Evolutionary conservation across 1,140 invertebrate species (phyloP).

Genomic region (Manduca sexta): DNA sequence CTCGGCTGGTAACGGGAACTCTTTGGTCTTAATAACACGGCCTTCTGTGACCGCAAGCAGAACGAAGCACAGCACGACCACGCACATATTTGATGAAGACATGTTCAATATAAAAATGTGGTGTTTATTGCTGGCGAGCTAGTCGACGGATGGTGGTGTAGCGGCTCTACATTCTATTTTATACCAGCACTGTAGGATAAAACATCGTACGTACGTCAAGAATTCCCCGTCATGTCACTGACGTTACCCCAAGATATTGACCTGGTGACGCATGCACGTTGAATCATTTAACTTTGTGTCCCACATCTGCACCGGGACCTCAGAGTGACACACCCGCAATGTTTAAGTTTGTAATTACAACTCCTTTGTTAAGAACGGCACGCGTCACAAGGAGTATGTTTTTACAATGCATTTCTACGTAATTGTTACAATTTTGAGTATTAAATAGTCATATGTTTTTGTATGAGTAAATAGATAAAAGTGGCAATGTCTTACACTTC

Average conservation of each 20-base stretch:
- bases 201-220: too few species aligned
- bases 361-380: too few species aligned
- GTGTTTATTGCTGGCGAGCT: not conserved
- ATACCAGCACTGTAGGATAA: not conserved
- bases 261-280: not conserved
- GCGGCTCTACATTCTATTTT: not conserved
- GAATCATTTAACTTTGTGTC: not conserved
- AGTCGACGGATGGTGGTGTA: not conserved
- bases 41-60: slow-evolving; percentile 6
- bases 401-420: too few species aligned
- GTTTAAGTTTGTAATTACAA: not conserved
- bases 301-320: not conserved
- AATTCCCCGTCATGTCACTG: not conserved
- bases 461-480: too few species aligned
- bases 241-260: too few species aligned
- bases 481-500: too few species aligned
- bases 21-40: slow-evolving; percentile 5
- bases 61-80: slow-evolving; percentile 10
- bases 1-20: slow-evolving; percentile 9
- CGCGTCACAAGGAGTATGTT: too few species aligned
- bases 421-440: too few species aligned
- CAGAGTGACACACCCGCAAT: not conserved
- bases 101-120: slow-evolving; percentile 18
- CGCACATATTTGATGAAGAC: slow-evolving; percentile 14
- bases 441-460: too few species aligned